Evolutionary conservation across 1,140 invertebrate species (phyloP).

Genomic region (Zaprionus vittiger): DNA sequence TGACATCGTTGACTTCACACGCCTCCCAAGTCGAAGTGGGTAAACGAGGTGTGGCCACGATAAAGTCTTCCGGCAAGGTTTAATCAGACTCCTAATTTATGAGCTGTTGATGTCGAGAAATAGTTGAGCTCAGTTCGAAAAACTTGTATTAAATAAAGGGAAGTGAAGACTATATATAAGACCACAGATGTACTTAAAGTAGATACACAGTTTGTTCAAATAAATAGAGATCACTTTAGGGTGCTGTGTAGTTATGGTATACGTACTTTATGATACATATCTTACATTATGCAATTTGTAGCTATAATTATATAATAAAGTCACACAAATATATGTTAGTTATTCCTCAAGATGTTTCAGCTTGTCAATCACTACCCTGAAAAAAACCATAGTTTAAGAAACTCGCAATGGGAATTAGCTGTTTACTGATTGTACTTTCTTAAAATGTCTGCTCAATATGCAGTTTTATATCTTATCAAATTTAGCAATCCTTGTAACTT

Average conservation of each 20-base stretch:
- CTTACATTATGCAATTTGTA: too few species aligned
- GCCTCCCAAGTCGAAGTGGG: slow-evolving; percentile 1
- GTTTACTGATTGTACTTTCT: not conserved
- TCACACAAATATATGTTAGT: too few species aligned
- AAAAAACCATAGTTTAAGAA: too few species aligned
- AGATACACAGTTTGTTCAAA: not conserved
- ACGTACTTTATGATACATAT: too few species aligned
- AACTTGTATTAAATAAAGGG: not conserved
- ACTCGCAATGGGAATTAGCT: not conserved
- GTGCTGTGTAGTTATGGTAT: too few species aligned
- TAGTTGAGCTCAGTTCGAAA: not conserved
- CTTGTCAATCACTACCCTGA: too few species aligned
- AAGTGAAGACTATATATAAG: not conserved
- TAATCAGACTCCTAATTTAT: slow-evolving; percentile 20
- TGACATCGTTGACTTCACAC: slow-evolving; percentile 42
- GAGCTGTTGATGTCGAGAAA: slow-evolving; percentile 27
- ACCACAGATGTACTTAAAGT: not conserved
- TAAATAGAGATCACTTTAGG: too few species aligned
- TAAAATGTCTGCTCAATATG: not conserved
- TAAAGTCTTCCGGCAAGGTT: slow-evolving; percentile 23
- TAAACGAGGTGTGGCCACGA: not conserved
- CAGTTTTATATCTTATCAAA: not conserved
- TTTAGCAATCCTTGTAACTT: not conserved
- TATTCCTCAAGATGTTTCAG: not conserved
- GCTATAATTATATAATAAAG: too few species aligned